phyloP scores from a whole-genome alignment of 92 coral and sea anemone species.

The Zoanthus sansibaricus region DNA sequence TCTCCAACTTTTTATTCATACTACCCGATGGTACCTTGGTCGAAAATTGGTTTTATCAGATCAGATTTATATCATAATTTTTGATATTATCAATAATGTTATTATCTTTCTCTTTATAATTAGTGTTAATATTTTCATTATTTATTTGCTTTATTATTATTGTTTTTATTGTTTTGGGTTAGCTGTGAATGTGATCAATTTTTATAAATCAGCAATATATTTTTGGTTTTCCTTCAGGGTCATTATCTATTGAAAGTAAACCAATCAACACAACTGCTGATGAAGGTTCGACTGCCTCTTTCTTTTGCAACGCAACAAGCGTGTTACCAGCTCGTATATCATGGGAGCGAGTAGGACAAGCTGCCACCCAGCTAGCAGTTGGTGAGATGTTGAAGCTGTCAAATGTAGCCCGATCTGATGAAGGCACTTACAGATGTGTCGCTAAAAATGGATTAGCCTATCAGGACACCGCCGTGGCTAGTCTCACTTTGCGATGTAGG shows the following conservation, averaged over 20 bases:
- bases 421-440: constrained; percentile 72
- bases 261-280: constrained; percentile 62
- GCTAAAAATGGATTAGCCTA: constrained; percentile 75
- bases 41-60: too few species aligned
- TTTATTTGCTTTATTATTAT: neutral
- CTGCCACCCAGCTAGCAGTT: constrained; percentile 12
- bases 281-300: constrained; percentile 59
- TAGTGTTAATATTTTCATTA: too few species aligned
- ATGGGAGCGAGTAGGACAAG: constrained; percentile 56
- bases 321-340: constrained; percentile 21
- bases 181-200: too few species aligned
- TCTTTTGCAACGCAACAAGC: constrained; percentile 82
- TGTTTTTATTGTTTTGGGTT: neutral
- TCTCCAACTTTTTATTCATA: too few species aligned
- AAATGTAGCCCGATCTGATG: constrained; percentile 47
- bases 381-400: constrained; percentile 56
- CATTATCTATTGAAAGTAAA: constrained; percentile 56
- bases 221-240: constrained; percentile 38
- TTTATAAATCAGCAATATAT: neutral
- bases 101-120: too few species aligned
- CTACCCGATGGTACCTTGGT: too few species aligned
- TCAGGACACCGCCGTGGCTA: constrained; percentile 73
- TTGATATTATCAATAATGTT: too few species aligned
- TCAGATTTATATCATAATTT: too few species aligned
- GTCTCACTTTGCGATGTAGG: constrained; percentile 61